A percentile compares a stretch with the other conserved stretches of the same genome.
phyloP scores from a whole-genome alignment of 2,888 invertebrate species.

The Tuberolachnus salignus region DNA sequence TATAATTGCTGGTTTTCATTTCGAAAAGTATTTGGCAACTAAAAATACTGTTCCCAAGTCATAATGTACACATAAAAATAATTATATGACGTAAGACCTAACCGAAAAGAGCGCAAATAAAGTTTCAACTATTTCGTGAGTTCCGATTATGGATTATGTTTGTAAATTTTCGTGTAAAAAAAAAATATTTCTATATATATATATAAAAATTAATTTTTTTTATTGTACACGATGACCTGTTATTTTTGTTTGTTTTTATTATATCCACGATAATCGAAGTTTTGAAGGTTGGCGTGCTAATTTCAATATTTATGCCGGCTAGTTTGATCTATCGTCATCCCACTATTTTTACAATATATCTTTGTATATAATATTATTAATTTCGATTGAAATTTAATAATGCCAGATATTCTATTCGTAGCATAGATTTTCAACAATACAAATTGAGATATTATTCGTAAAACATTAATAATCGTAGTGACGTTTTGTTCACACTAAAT shows the following conservation, averaged over 20 bases:
- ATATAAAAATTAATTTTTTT: too few species aligned
- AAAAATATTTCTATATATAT: too few species aligned
- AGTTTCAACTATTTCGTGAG: too few species aligned
- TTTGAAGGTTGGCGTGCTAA: neutral
- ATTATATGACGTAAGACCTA: neutral
- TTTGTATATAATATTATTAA: neutral
- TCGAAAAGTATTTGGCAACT: too few species aligned
- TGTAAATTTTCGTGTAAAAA: too few species aligned
- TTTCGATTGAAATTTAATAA: constrained; percentile 14
- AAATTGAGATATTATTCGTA: constrained; percentile 10
- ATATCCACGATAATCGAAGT: neutral
- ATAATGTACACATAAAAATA: too few species aligned
- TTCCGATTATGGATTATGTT: too few species aligned
- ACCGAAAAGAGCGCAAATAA: too few species aligned
- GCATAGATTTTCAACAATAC: constrained; percentile 21
- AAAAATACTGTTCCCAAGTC: too few species aligned
- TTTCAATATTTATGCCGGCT: neutral
- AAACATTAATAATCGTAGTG: neutral
- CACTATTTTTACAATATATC: neutral
- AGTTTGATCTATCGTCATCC: neutral
- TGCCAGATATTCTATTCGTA: neutral
- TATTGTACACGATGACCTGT: too few species aligned
- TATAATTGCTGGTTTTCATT: too few species aligned
- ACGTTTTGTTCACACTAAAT: neutral
- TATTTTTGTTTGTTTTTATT: too few species aligned